Evolutionary conservation across 2,888 invertebrate species (phyloP), one percentile per base, ranked within the genome.

Genomic region (Thereva nobilitata): DNA sequence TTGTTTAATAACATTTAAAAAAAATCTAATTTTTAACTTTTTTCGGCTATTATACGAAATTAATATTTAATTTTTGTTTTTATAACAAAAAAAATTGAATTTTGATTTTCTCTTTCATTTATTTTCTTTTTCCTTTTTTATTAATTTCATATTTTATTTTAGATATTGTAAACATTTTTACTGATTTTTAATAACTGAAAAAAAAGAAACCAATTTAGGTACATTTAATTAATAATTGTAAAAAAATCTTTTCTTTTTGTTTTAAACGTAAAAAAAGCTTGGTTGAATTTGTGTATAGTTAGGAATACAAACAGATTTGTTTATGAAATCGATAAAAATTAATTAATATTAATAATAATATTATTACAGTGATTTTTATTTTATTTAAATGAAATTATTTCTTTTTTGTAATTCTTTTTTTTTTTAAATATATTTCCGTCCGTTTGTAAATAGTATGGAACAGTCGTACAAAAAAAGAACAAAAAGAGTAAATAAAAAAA

Each of bases 391-490:
- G 23, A 23, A 23, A 23, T 23, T 23, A 23, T 23, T 23, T 37
- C 6, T 12, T 45, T 38, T n/a, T 23, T 34, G 23, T 34, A 34
- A 34, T 52, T 42, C 23, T 52, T 23, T 63, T 63, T 41, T 52
- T 34, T 41, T 63, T 10, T 41, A 63, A 63, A 52, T 34, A 63
- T 52, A 10, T 63, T 50, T 63, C 63, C 63, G 63, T 63, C 63
- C 63, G 52, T 63, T 52, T 61, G 59, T 49, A 61, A 35, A 49
- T 49, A 61, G 56, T 23, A 23, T 23, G 23, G 23, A 23, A 23
- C 23, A 56, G 34, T 56, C 38, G 42, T 44, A 56, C 56, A 56
- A 56, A 56, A 56, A 49, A 49, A 49, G 12, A 10, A n/a, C 4
- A n/a, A 10, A 10, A 10, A 10, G n/a, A n/a, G 35, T 23, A 23